phyloP scores from a whole-genome alignment of 64 coral and sea anemone genomes.

The Actinia tenebrosa region DNA sequence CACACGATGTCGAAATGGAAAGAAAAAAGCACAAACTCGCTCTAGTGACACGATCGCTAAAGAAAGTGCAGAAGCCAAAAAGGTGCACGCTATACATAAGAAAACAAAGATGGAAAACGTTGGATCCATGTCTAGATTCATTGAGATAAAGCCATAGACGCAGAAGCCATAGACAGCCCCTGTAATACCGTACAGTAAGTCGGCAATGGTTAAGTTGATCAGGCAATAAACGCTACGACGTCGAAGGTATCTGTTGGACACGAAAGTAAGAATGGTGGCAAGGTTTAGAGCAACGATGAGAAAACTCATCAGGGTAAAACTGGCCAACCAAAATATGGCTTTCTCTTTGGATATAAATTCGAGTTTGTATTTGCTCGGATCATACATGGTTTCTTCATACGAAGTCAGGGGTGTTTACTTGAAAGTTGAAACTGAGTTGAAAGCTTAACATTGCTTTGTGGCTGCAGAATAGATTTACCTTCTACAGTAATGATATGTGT shows the following conservation, averaged over 20 bases:
- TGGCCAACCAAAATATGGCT: background rate
- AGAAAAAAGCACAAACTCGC: background rate
- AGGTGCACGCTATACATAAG: background rate
- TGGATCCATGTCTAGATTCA: background rate
- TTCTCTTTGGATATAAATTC: background rate
- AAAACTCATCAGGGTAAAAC: background rate
- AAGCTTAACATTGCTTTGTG: too few relatives aligned
- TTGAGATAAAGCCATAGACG: background rate
- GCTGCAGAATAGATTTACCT: too few relatives aligned
- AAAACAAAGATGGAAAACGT: background rate
- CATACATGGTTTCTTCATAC: background rate
- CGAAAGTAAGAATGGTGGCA: background rate
- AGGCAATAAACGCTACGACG: constrained; percentile 5
- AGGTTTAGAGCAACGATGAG: background rate
- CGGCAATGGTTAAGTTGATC: background rate
- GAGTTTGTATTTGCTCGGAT: background rate
- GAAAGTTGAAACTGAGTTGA: too few relatives aligned
- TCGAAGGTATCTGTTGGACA: background rate
- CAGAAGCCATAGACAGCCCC: background rate
- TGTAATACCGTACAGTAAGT: background rate
- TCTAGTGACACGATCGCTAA: background rate
- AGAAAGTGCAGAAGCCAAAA: background rate
- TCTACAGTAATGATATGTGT: too few relatives aligned
- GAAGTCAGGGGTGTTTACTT: background rate
- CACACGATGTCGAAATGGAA: constrained; percentile 9